phyloP scores from a whole-genome alignment of 2,113 vertebrate genomes.

The Notarius lentiginosus region DNA sequence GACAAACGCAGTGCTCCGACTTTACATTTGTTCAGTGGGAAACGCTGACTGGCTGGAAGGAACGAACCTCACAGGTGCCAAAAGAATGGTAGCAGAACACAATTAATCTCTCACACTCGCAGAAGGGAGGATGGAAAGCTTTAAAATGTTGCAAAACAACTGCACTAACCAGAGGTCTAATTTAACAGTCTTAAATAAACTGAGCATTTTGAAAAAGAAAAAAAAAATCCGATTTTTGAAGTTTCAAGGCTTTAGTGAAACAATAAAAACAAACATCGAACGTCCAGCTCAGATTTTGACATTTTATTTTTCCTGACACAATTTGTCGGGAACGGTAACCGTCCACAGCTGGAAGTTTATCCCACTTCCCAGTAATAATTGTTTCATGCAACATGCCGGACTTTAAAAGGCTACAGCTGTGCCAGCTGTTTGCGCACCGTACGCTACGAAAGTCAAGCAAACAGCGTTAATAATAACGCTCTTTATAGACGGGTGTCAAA shows the following conservation, averaged over 20 bases:
- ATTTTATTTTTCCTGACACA: conserved; percentile 7
- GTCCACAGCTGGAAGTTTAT: not conserved
- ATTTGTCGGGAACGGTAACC: not conserved
- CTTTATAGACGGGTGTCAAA: not conserved
- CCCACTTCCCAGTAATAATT: conserved; percentile 10
- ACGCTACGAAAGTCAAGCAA: too few species aligned
- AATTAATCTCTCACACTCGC: not conserved
- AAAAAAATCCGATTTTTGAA: not conserved
- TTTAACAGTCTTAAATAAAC: not conserved
- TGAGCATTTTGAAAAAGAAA: not conserved
- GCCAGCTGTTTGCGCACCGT: not conserved
- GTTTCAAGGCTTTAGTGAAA: not conserved
- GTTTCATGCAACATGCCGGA: conserved; percentile 1
- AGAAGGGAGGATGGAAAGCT: not conserved
- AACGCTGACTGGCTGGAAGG: conserved; percentile 42
- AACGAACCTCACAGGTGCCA: conserved; percentile 71
- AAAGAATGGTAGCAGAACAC: conserved; percentile 55
- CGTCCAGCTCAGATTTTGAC: not conserved
- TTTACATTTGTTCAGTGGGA: not conserved
- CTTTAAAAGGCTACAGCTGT: conserved; percentile 4
- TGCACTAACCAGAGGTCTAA: not conserved
- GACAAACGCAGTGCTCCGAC: not conserved
- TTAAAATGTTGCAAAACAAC: not conserved
- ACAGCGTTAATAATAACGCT: not conserved
- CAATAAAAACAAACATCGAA: not conserved